Base-by-base conservation (phyloP, 2,797 vertebrate genomes). In the Crocidura indochinensis region DNA sequence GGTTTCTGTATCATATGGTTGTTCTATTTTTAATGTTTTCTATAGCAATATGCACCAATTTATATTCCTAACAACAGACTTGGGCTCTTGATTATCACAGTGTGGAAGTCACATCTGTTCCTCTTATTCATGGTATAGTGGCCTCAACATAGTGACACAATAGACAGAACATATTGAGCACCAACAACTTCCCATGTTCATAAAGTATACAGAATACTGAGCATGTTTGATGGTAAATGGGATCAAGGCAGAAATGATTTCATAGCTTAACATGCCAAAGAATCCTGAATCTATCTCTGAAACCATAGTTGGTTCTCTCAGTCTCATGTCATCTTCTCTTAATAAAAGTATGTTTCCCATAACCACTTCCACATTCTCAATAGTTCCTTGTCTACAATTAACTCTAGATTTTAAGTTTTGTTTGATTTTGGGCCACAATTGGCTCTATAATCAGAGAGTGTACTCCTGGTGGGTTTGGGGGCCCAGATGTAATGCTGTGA, bases 251-350 rank as follows among this genome's bases (percentile, higher is more conserved):
- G 51, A 77, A 22, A 68, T 22, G 15, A 49, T 85, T 46, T 38
- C 73, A 15, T 17, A 65, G 49, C 19, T 27, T 15, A 2, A 83
- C 24, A 20, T 27, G 29, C 29, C 51, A 56, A 72, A 62, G 44
- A 65, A 88, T 81, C 29, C 53, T 60, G 69, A 46, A 71, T 87
- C 65, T 74, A 65, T 17, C 26, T 27, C 22, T 67, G 81, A 53
- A 24, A 8, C 6, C 51, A 22, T 1, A 29, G 31, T 51, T 71
- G 71, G 19, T 62, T 75, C 31, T 71, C 56, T 64, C 71, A 67
- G n/a, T 11, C 47, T 93, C 56, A 17, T 10, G 7, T 19, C 60
- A 44, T 31, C 80, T 80, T 8, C 27, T 17, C 27, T 77, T 53
- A 38, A 27, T 38, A 73, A 73, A 75, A 81, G 5, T 26, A 12